These are phyloP conservation scores for Nymphalis c-album DNA, from an alignment of 2,888 invertebrate species.

Conservation along the genomic window DNA sequence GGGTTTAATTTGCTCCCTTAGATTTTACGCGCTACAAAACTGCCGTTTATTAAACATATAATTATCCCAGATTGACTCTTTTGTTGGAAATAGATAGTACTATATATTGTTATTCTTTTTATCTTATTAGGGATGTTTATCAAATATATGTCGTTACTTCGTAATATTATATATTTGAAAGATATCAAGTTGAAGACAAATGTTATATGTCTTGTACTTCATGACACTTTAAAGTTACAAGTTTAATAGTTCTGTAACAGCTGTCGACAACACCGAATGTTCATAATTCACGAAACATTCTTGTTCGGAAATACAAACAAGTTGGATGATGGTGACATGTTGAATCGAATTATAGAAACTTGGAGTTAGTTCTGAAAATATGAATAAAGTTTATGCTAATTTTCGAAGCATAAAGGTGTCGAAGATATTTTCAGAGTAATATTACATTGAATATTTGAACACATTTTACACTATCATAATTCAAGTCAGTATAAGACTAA, in stretches of 20 bases:
- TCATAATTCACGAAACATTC: conserved; percentile 37
- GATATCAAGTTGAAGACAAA: conserved; percentile 1
- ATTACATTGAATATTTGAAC: conserved; percentile 4
- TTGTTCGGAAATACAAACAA: conserved; percentile 34
- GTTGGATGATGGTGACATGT: conserved; percentile 32
- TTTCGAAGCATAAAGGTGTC: conserved; percentile 7
- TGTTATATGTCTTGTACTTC: conserved; percentile 10
- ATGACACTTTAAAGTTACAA: conserved; percentile 25
- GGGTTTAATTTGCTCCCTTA: too few species aligned
- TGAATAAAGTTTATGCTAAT: conserved; percentile 28
- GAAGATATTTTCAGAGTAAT: conserved; percentile 6
- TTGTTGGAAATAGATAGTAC: too few species aligned
- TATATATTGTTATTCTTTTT: neutral
- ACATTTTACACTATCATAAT: too few species aligned
- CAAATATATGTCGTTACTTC: neutral
- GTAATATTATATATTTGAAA: neutral
- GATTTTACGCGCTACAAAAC: too few species aligned
- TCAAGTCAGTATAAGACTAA: too few species aligned
- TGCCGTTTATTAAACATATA: too few species aligned
- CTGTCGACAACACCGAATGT: conserved; percentile 35
- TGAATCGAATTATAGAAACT: conserved; percentile 33
- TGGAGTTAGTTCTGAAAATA: conserved; percentile 25
- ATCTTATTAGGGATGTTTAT: neutral
- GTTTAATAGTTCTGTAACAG: conserved; percentile 32
- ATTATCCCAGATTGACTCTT: too few species aligned